Percentiles rank a stretch among this genome's conserved stretches.
Conservation (phyloP, 2,113 vertebrate genomes). For the Terrapene triunguis region DNA sequence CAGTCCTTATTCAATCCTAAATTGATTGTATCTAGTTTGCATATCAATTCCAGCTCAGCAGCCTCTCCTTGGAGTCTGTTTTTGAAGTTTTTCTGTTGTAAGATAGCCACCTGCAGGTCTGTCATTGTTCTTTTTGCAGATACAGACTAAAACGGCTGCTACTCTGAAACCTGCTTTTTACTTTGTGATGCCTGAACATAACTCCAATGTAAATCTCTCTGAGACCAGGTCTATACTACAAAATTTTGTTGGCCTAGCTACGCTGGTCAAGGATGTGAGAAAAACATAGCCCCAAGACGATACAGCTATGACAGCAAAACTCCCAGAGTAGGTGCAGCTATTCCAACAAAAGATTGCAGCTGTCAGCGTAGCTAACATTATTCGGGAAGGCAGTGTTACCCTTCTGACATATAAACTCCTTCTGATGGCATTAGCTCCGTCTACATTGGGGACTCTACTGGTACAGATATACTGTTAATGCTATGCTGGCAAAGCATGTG, state of each 20-base stretch:
- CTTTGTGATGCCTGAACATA: rapidly evolving
- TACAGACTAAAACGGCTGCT: no score
- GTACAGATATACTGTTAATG: neutral
- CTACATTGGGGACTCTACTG: neutral
- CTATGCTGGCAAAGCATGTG: neutral
- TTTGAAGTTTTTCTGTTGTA: no score
- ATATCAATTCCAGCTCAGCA: no score
- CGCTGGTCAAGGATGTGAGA: neutral
- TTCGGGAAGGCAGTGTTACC: neutral
- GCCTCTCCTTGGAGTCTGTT: no score
- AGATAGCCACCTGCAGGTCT: no score
- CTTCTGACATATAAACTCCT: neutral
- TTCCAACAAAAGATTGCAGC: neutral
- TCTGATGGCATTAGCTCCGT: neutral
- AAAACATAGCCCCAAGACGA: neutral
- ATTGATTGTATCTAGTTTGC: no score
- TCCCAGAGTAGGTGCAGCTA: neutral
- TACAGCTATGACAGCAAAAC: neutral
- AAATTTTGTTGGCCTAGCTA: neutral
- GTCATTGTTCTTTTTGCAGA: no score
- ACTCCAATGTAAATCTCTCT: neutral
- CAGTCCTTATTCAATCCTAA: no score
- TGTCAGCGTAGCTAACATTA: neutral
- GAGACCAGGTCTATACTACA: neutral
- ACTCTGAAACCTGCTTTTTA: neutral